A percentile compares a stretch with the other conserved stretches of the same genome.
Conservation (phyloP, 1,140 invertebrate species). For the Latrodectus geometricus region DNA sequence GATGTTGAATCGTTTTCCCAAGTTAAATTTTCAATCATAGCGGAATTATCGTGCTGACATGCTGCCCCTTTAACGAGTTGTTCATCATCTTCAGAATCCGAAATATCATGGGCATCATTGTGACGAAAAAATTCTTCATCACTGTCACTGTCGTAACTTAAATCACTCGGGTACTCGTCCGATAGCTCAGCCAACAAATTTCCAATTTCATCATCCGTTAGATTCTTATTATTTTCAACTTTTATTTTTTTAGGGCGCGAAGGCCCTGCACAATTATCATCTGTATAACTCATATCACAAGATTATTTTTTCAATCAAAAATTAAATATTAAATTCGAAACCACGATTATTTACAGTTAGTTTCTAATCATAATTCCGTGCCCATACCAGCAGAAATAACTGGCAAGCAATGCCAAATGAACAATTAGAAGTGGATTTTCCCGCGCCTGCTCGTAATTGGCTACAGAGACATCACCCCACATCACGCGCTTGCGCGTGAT, state of each 20-base stretch:
- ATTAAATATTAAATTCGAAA: conserved; percentile 13
- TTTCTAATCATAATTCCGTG: conserved; percentile 8
- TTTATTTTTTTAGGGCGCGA: neutral
- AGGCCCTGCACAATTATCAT: conserved; percentile 10
- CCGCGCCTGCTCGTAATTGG: no score
- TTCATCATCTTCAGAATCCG: neutral
- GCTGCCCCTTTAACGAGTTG: neutral
- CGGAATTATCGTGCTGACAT: neutral
- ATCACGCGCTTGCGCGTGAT: no score
- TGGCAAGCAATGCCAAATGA: no score
- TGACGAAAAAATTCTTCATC: neutral
- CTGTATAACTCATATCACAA: conserved; percentile 11
- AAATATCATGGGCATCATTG: neutral
- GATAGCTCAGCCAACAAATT: conserved; percentile 17
- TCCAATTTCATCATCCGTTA: conserved; percentile 11
- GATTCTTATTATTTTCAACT: neutral
- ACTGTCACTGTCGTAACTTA: conserved; percentile 7
- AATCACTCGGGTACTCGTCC: neutral
- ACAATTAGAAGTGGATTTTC: no score
- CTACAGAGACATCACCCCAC: no score
- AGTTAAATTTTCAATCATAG: neutral
- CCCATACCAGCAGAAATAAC: neutral
- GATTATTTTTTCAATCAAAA: conserved; percentile 10
- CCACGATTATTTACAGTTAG: neutral
- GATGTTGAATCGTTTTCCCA: neutral